Evolutionary conservation across 2,888 invertebrate genomes (phyloP).

Genomic region (Tachina lurida): DNA sequence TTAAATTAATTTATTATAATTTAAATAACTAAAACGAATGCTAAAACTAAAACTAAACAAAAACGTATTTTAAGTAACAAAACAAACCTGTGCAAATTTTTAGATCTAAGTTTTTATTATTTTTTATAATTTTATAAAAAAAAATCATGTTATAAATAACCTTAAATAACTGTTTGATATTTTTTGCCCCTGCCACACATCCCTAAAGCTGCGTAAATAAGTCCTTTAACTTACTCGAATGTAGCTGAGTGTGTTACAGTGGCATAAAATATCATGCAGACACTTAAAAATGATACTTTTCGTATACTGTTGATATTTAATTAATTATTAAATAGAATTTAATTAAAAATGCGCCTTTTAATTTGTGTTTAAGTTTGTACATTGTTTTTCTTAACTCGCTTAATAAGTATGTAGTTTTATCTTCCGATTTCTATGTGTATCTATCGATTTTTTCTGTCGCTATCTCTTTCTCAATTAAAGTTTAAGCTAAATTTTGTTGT

Average conservation of each 20-base stretch:
- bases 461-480: conserved; percentile 35
- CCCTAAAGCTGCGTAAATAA: background rate
- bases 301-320: conserved; percentile 70
- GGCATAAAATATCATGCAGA: conserved; percentile 31
- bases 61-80: conserved; percentile 67
- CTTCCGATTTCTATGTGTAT: background rate
- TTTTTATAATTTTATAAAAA: conserved; percentile 59
- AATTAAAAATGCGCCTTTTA: conserved; percentile 61
- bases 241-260: background rate
- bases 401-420: conserved; percentile 56
- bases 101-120: conserved; percentile 72
- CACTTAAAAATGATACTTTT: conserved; percentile 68
- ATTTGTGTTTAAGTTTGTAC: conserved; percentile 67
- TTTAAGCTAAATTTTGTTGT: conserved; percentile 70
- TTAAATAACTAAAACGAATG: conserved; percentile 39
- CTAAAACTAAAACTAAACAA: conserved; percentile 58
- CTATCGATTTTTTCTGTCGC: background rate
- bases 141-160: conserved; percentile 71
- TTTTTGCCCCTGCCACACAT: background rate
- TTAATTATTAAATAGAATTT: conserved; percentile 66
- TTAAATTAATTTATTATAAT: conserved; percentile 71
- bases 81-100: conserved; percentile 72
- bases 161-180: conserved; percentile 22
- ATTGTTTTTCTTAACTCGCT: conserved; percentile 63
- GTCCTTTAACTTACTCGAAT: background rate